A percentile compares a stretch with the other conserved stretches of the same genome.
phyloP scores from a whole-genome alignment of 1,140 invertebrate genomes.

The Periplaneta americana region DNA sequence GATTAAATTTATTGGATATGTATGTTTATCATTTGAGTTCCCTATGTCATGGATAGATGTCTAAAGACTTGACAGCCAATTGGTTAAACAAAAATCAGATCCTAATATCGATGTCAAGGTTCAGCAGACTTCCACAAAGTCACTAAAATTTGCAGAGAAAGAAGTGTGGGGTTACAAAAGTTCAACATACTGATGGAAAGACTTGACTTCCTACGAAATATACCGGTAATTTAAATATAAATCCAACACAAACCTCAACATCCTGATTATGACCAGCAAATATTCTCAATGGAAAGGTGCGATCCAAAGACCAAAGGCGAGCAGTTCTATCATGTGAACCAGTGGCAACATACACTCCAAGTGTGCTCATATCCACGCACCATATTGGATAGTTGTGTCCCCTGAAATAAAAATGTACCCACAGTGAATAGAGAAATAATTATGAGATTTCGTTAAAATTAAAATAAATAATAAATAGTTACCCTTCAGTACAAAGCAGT shows the following conservation, averaged over 20 bases:
- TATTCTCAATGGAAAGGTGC: conserved; percentile 69
- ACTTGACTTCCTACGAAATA: too few species aligned
- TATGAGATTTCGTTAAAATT: not conserved
- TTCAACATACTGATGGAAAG: too few species aligned
- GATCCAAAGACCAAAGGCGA: conserved; percentile 78
- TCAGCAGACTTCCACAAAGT: too few species aligned
- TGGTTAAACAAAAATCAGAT: too few species aligned
- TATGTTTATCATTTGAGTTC: too few species aligned
- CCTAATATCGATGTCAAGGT: too few species aligned
- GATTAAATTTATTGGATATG: too few species aligned
- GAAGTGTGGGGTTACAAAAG: too few species aligned
- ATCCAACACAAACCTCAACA: conserved; percentile 63
- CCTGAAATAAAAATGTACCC: conserved; percentile 40
- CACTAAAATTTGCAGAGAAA: too few species aligned
- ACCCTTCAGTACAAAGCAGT: not conserved
- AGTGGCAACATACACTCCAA: conserved; percentile 68
- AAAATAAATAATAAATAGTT: not conserved
- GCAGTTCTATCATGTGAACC: conserved; percentile 81
- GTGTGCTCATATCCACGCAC: conserved; percentile 71
- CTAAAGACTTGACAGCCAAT: too few species aligned
- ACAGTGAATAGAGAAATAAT: not conserved
- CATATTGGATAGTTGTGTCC: conserved; percentile 85
- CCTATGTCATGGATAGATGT: too few species aligned
- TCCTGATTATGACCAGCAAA: conserved; percentile 79
- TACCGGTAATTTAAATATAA: too few species aligned